Percentiles rank a stretch among this genome's conserved stretches.
These are phyloP conservation scores for Xiphorhynchus elegans DNA, from an alignment of 2,113 vertebrate species.

Conservation along the genomic window DNA sequence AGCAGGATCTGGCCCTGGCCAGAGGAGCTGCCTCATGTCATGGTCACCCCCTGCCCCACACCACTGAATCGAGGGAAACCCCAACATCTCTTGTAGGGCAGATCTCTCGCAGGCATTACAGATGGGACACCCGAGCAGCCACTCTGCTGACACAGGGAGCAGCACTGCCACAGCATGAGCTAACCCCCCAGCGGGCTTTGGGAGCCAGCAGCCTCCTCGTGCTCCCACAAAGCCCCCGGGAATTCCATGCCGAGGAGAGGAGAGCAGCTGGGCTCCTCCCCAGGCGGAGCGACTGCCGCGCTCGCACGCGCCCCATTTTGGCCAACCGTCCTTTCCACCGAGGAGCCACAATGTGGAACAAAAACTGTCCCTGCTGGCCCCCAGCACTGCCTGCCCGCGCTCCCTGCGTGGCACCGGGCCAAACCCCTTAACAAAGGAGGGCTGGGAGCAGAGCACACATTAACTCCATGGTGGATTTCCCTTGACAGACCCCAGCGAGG, in stretches of 20 bases:
- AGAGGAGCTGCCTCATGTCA: not conserved
- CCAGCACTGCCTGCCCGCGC: not conserved
- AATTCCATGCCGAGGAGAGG: not conserved
- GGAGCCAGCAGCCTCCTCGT: not conserved
- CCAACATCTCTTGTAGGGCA: fast-evolving
- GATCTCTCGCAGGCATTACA: fast-evolving
- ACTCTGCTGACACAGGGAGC: fast-evolving
- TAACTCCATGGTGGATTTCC: not conserved
- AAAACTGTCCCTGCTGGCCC: not conserved
- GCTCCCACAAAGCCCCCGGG: not conserved
- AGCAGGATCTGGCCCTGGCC: not conserved
- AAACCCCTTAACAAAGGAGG: not conserved
- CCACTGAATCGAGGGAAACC: not conserved
- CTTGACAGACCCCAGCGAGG: not conserved
- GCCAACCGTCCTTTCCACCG: not conserved
- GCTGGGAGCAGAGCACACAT: not conserved
- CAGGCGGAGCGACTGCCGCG: not conserved
- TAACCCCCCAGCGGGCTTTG: not conserved
- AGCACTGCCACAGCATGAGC: not conserved
- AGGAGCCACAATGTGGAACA: not conserved
- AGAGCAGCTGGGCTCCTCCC: constrained; percentile 19
- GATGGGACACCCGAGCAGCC: not conserved
- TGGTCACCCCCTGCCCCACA: not conserved
- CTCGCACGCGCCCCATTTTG: not conserved
- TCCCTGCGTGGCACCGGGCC: not conserved